Conservation (phyloP, 2,113 vertebrate genomes). For the Trachemys scripta region DNA sequence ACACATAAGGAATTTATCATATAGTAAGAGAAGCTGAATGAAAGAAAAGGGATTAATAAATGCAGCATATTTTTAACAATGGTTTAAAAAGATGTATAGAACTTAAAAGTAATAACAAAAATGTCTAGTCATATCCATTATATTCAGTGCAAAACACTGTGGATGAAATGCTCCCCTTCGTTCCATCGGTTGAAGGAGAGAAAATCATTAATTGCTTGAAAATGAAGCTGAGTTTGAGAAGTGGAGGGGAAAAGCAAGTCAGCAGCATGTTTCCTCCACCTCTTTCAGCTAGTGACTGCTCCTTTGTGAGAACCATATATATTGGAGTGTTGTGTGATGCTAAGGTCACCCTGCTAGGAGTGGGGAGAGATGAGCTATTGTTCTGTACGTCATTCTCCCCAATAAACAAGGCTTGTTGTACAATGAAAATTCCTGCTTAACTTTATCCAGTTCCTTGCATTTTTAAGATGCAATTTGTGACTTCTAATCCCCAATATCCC, state of each 20-base stretch:
- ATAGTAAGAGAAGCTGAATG: neutral
- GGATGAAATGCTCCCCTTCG: neutral
- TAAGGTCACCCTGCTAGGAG: neutral
- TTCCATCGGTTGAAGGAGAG: neutral
- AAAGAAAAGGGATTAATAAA: neutral
- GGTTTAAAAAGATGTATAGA: neutral
- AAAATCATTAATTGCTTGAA: neutral
- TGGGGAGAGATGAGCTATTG: neutral
- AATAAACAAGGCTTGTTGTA: neutral
- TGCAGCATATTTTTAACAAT: neutral
- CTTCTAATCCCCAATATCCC: neutral
- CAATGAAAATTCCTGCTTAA: neutral
- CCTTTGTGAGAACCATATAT: neutral
- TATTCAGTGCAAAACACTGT: fast-evolving
- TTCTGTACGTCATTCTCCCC: neutral
- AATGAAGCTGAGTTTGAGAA: neutral
- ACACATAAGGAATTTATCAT: neutral
- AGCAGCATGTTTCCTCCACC: neutral
- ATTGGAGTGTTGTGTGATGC: neutral
- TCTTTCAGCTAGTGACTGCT: neutral
- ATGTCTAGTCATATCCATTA: neutral
- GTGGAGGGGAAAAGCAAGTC: neutral
- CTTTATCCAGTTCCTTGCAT: neutral
- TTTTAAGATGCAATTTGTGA: neutral
- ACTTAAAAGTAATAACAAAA: neutral